Percentiles rank a stretch among this genome's conserved stretches.
phyloP scores from a whole-genome alignment of 2,888 invertebrate genomes.

The Adineta ricciae region DNA sequence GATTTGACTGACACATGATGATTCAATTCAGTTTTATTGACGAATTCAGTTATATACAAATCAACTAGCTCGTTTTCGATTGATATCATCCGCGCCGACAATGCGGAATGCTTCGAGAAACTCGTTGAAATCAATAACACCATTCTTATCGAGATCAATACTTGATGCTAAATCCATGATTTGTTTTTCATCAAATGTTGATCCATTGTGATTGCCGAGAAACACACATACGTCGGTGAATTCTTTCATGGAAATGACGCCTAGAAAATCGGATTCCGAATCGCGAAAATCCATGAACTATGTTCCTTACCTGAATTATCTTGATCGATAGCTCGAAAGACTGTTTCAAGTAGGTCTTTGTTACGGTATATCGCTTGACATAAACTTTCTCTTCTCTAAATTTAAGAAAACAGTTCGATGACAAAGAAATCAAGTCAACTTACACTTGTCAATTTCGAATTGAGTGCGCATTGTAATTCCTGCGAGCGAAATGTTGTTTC shows the following conservation, averaged over 20 bases:
- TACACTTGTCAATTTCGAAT: not conserved
- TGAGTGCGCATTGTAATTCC: not conserved
- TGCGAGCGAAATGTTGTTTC: conserved; percentile 50
- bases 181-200: conserved; percentile 55
- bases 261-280: no score
- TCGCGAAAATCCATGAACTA: no score
- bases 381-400: conserved; percentile 29
- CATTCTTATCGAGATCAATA: conserved; percentile 87
- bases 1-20: no score
- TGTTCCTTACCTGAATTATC: conserved; percentile 73
- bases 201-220: conserved; percentile 38
- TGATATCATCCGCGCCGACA: conserved; percentile 48
- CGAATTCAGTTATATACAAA: no score
- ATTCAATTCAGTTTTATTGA: no score
- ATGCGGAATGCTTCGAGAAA: conserved; percentile 83
- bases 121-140: conserved; percentile 80
- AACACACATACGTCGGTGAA: conserved; percentile 78
- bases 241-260: conserved; percentile 77
- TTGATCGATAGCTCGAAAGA: conserved; percentile 82
- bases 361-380: conserved; percentile 67
- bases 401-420: not conserved
- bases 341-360: conserved; percentile 75
- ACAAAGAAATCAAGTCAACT: not conserved
- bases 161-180: conserved; percentile 72
- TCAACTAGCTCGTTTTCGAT: not conserved